These are phyloP conservation scores for Prietella phreatophila DNA, from an alignment of 2,113 vertebrate genomes.

Conservation along the genomic window DNA sequence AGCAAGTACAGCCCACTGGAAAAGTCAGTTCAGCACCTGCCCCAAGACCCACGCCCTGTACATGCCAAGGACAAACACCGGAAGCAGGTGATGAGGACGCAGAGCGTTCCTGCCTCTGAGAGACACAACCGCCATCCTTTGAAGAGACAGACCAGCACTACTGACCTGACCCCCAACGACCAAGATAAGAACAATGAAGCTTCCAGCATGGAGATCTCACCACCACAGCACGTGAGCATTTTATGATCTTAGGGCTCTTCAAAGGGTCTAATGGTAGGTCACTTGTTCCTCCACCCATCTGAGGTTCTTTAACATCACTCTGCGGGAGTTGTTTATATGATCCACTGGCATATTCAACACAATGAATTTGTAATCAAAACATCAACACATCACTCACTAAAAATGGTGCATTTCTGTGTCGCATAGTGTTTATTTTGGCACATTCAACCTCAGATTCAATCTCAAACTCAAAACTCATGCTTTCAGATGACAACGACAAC, in stretches of 20 bases:
- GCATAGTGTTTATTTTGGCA: not conserved
- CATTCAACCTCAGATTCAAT: not conserved
- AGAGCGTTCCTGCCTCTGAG: conserved; percentile 80
- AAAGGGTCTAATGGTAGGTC: not conserved
- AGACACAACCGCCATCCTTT: conserved; percentile 48
- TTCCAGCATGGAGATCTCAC: conserved; percentile 55
- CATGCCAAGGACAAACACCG: conserved; percentile 55
- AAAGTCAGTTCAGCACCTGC: conserved; percentile 76
- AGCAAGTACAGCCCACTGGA: conserved; percentile 80
- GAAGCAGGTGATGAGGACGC: conserved; percentile 77
- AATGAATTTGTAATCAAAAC: too few relatives aligned
- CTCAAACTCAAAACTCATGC: not conserved
- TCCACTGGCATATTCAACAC: not conserved
- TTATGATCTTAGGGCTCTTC: not conserved
- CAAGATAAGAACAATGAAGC: not conserved
- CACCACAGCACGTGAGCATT: conserved; percentile 62
- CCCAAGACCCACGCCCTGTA: conserved; percentile 61
- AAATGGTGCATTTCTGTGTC: not conserved
- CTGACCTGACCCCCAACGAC: conserved; percentile 48
- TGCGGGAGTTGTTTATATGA: not conserved
- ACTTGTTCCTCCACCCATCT: not conserved
- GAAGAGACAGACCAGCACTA: conserved; percentile 64
- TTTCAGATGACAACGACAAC: not conserved
- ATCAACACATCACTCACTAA: not conserved
- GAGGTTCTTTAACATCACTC: not conserved